Evolutionary conservation across 2,113 vertebrate genomes (phyloP).

Genomic region (Sterna hirundo): DNA sequence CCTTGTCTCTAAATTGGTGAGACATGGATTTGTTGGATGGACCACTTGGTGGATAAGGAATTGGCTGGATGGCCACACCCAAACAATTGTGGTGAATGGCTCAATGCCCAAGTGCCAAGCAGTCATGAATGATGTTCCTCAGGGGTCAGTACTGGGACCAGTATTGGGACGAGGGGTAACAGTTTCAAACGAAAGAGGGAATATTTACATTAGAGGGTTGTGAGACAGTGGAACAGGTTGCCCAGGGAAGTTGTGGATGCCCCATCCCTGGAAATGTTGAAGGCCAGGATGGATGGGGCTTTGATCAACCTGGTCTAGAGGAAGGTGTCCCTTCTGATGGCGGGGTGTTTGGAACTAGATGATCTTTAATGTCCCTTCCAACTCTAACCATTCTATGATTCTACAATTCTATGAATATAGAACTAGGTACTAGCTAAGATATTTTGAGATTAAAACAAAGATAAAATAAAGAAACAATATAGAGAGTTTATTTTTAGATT

Average conservation of each 20-base stretch:
- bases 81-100: not conserved
- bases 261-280: not conserved
- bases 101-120: not conserved
- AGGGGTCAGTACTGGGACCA: not conserved
- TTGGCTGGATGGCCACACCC: not conserved
- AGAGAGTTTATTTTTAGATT: not conserved
- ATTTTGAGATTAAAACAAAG: not conserved
- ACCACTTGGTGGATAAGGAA: not conserved
- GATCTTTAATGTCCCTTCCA: not conserved
- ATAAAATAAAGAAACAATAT: not conserved
- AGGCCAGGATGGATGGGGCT: not conserved
- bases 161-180: not conserved
- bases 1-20: not conserved
- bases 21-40: not conserved
- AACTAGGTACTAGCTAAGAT: not conserved
- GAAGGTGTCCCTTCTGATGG: not conserved
- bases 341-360: not conserved
- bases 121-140: not conserved
- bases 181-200: not conserved
- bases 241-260: not conserved
- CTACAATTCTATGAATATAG: not conserved
- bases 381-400: not conserved
- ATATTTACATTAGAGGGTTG: not conserved
- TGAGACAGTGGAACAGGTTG: too few relatives aligned
- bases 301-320: not conserved